Evolutionary conservation across 1,140 invertebrate genomes (phyloP), one percentile per base, ranked within the genome.

Genomic region (Brachystomella parvula): DNA sequence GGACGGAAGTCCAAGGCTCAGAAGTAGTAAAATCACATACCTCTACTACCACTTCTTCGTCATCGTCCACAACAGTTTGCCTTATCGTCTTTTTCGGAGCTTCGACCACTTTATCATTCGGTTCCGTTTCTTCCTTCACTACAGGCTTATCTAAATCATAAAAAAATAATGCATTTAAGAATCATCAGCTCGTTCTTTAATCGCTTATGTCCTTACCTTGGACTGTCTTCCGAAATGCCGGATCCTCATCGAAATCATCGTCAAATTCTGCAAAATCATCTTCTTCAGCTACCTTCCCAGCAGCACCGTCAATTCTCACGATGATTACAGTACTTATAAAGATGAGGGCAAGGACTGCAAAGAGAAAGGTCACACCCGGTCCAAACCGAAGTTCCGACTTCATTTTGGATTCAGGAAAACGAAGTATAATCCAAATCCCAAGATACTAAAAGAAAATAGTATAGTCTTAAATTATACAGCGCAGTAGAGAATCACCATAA

Each of bases 31-130:
- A 64, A 19, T 47, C 44, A 61, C 28, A 61, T 65, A 66, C 70
- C 63, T 71, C 70, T 19, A 70, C 68, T n/a, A 68, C 61, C 1
- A 65, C 65, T 58, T 72, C 71, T 30, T 72, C 68, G 47, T 70
- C 68, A 29, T 65, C 63, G 28, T 68, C 66, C 47, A 68, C 61
- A n/a, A 26, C 63, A 39, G 15, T 35, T 12, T 12, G 15, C 12
- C 30, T 26, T 44, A n/a, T n/a, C n/a, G 60, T 15, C 19, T 3
- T 47, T 44, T 62, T 62, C 3, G 35, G 33, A 3, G 12, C 60
- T 44, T 24, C 3, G 21, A 31, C 31, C 6, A 21, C 60, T 19
- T 62, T 26, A 19, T 15, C 58, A 9, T 60, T 30, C 6, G 53
- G 28, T 21, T 57, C 21, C 9, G 29, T 26, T 12, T 60, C 58